phyloP scores from a whole-genome alignment of 2,797 vertebrate genomes.

The Benthosema pterotum region DNA sequence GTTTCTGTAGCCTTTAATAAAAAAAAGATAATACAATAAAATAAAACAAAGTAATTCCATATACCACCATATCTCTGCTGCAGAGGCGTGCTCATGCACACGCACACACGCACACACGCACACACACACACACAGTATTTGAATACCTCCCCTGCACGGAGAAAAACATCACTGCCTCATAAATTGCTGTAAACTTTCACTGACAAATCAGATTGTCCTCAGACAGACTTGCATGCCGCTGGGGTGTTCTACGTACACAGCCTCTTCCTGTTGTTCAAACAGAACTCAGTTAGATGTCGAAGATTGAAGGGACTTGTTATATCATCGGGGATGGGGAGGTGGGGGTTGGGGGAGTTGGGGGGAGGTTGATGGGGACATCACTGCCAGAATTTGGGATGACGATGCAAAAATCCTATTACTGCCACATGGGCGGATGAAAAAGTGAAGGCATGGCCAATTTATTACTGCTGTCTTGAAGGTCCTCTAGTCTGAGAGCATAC shows the following conservation, averaged over 20 bases:
- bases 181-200: not conserved
- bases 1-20: no score
- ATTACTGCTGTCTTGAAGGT: slow-evolving; percentile 20
- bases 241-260: no score
- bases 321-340: slow-evolving; percentile 4
- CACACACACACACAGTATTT: not conserved
- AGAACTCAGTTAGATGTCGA: not conserved
- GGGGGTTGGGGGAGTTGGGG: not conserved
- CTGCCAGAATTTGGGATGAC: slow-evolving; percentile 1
- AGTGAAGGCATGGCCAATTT: slow-evolving; percentile 19
- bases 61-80: no score
- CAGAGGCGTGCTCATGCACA: no score
- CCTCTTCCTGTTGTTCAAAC: not conserved
- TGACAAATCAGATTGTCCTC: not conserved
- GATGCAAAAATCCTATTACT: slow-evolving; percentile 10
- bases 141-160: not conserved
- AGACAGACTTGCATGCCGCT: no score
- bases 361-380: slow-evolving; percentile 1
- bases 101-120: no score
- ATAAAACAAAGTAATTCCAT: no score
- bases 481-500: slow-evolving; percentile 3
- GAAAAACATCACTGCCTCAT: not conserved
- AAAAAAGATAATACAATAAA: no score
- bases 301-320: slow-evolving; percentile 1
- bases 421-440: slow-evolving; percentile 13